Conservation (phyloP, 2,797 vertebrate genomes). For the Tympanoctomys barrerae region DNA sequence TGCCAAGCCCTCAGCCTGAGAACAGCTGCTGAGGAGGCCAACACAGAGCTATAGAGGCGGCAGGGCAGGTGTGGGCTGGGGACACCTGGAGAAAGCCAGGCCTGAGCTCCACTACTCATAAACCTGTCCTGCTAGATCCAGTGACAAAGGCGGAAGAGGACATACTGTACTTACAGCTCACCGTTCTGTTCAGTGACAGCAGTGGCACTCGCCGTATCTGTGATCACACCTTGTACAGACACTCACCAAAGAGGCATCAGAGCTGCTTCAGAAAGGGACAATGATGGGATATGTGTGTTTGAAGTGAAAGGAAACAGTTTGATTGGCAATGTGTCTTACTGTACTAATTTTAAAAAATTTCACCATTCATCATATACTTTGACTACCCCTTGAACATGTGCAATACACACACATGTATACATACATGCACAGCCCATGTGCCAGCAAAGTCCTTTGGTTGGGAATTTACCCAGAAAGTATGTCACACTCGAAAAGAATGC, state of each 20-base stretch:
- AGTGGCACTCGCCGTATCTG: neutral
- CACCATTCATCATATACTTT: neutral
- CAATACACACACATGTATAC: neutral
- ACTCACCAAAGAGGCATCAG: neutral
- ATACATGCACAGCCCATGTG: neutral
- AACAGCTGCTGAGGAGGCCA: neutral
- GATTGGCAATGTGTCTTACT: neutral
- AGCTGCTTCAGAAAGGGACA: neutral
- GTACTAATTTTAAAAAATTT: neutral
- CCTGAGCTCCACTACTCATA: neutral
- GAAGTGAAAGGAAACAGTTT: neutral
- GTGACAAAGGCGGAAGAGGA: neutral
- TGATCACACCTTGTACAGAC: neutral
- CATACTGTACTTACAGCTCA: neutral
- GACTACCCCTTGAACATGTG: neutral
- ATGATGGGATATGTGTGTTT: neutral
- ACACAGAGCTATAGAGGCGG: neutral
- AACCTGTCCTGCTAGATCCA: neutral
- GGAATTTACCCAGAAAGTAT: neutral
- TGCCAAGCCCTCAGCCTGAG: neutral
- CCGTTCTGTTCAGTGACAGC: neutral
- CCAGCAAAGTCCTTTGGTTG: neutral
- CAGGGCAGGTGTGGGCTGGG: rapidly evolving
- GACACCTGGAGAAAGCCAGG: neutral
- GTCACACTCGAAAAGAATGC: neutral